These are phyloP conservation scores for Protonemura montana DNA, from an alignment of 2,888 invertebrate species.

Conservation along the genomic window DNA sequence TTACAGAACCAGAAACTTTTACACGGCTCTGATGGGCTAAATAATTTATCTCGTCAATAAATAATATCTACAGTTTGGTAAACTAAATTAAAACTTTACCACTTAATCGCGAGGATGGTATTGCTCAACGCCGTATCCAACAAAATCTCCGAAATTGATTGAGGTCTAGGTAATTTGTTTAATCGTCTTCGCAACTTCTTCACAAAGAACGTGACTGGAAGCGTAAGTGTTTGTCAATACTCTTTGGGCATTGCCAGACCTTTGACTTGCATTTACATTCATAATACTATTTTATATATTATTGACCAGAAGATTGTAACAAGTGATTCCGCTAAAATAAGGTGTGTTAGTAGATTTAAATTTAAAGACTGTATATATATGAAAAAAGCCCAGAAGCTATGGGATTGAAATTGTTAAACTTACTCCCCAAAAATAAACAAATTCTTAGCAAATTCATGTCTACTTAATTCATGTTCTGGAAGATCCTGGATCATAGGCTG, in stretches of 20 bases:
- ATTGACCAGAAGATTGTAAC: no score
- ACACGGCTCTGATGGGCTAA: background rate
- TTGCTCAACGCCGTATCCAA: background rate
- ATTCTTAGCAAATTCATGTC: no score
- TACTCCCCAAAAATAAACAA: no score
- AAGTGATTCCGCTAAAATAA: no score
- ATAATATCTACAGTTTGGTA: background rate
- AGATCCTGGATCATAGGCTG: no score
- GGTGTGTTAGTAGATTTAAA: no score
- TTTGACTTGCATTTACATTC: no score
- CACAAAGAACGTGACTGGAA: background rate
- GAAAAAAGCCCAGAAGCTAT: no score
- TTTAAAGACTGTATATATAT: no score
- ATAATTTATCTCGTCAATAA: background rate
- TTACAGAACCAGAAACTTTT: background rate
- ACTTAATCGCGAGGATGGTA: background rate
- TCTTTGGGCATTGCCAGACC: background rate
- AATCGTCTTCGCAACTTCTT: background rate
- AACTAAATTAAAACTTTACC: background rate
- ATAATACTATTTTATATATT: no score
- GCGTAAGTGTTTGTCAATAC: background rate
- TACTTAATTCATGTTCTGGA: no score
- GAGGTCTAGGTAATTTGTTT: background rate
- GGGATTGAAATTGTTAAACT: no score
- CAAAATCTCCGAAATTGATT: background rate